Conservation (phyloP, 1,140 invertebrate species). For the Cotesia glomerata region DNA sequence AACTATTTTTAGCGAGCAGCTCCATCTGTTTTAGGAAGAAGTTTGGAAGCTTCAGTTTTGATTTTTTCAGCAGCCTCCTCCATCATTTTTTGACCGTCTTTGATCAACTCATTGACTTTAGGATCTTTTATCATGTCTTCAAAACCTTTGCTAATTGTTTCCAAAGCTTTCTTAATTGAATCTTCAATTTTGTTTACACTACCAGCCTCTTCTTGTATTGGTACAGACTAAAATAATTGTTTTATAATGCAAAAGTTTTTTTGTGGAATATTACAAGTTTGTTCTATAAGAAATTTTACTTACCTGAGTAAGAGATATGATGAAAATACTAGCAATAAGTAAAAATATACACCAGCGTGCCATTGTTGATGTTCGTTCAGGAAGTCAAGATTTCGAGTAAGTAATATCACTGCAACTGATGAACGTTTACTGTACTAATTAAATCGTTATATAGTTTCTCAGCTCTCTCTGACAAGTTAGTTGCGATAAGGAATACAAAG, state of each 20-base stretch:
- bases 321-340: conserved; percentile 19
- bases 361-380: conserved; percentile 29
- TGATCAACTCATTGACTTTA: conserved; percentile 20
- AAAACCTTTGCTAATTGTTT: conserved; percentile 22
- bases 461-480: neutral
- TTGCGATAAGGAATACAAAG: neutral
- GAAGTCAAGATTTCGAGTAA: neutral
- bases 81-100: conserved; percentile 20
- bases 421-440: conserved; percentile 23
- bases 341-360: conserved; percentile 32
- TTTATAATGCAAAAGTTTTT: neutral
- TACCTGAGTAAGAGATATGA: conserved; percentile 38
- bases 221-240: conserved; percentile 22
- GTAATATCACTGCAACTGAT: conserved; percentile 26
- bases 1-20: neutral
- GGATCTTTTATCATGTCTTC: conserved; percentile 26
- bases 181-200: conserved; percentile 8
- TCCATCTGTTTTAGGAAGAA: conserved; percentile 31
- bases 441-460: neutral
- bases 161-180: conserved; percentile 11
- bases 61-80: conserved; percentile 19
- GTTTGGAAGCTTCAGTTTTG: conserved; percentile 16
- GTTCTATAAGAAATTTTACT: neutral
- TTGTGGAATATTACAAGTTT: neutral
- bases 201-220: conserved; percentile 9